These are phyloP conservation scores for Leuctra nigra DNA, from an alignment of 2,888 invertebrate genomes.

Conservation along the genomic window DNA sequence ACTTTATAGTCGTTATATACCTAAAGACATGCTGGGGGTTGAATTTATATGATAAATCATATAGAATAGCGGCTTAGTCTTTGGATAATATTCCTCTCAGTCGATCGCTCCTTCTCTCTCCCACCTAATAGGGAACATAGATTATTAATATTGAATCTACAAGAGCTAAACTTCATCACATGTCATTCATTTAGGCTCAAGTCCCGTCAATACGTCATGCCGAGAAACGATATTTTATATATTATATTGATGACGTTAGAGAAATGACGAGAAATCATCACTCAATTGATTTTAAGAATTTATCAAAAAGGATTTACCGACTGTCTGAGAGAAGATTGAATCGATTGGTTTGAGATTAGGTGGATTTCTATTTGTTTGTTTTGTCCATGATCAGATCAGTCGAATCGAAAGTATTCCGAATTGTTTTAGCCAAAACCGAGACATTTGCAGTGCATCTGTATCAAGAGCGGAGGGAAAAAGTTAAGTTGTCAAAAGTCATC, in stretches of 20 bases:
- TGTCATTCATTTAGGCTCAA: constrained; percentile 8
- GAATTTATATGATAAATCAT: constrained; percentile 6
- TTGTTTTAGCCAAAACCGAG: no score
- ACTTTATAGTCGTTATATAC: background rate
- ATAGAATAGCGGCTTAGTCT: constrained; percentile 1
- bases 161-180: constrained; percentile 1
- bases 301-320: no score
- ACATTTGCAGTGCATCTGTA: no score
- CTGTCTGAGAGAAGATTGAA: no score
- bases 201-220: background rate
- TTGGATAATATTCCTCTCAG: no score
- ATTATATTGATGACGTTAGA: constrained; percentile 8
- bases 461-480: no score
- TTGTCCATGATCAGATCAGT: no score
- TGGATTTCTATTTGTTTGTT: no score
- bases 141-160: constrained; percentile 4
- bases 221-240: constrained; percentile 1
- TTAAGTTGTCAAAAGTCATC: no score
- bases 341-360: no score
- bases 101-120: no score
- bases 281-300: constrained; percentile 6
- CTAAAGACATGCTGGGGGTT: background rate
- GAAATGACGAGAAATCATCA: constrained; percentile 9
- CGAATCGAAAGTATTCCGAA: no score
- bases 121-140: background rate